Conservation (phyloP, 2,888 invertebrate genomes). For the Lymantria monacha region DNA sequence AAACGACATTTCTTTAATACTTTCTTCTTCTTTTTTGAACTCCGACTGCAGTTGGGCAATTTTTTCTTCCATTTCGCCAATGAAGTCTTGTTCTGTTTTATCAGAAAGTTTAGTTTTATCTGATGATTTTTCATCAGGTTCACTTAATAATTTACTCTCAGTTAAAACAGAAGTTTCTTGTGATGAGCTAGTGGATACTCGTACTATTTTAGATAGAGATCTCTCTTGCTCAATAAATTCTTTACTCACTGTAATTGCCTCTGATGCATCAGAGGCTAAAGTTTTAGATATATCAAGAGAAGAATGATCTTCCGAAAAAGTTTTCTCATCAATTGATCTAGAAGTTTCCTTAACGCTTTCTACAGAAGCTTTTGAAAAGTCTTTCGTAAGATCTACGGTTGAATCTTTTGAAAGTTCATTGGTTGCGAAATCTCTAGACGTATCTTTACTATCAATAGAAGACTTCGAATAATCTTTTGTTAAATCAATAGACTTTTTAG, state of each 20-base stretch:
- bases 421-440: constrained; percentile 75
- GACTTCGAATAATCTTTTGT: constrained; percentile 78
- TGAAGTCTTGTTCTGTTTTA: constrained; percentile 51
- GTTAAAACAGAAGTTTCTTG: constrained; percentile 70
- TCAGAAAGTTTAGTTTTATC: constrained; percentile 51
- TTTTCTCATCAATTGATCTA: constrained; percentile 73
- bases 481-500: constrained; percentile 72
- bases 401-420: constrained; percentile 77
- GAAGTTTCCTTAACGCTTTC: constrained; percentile 75
- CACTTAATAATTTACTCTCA: constrained; percentile 69
- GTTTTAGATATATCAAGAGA: constrained; percentile 77
- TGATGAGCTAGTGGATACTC: constrained; percentile 62
- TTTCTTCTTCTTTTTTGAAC: constrained; percentile 51
- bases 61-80: constrained; percentile 55
- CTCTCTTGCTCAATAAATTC: constrained; percentile 69
- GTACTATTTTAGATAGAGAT: constrained; percentile 58
- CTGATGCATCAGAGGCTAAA: constrained; percentile 74
- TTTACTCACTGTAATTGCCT: constrained; percentile 63
- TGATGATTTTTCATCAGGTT: constrained; percentile 60
- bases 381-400: constrained; percentile 72
- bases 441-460: constrained; percentile 77
- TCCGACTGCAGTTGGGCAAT: constrained; percentile 54
- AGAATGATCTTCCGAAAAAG: constrained; percentile 76
- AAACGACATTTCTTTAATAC: constrained; percentile 19
- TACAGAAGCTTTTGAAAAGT: constrained; percentile 72